Base-by-base conservation (phyloP, 2,888 invertebrate genomes). In the Scaeva pyrastri region DNA sequence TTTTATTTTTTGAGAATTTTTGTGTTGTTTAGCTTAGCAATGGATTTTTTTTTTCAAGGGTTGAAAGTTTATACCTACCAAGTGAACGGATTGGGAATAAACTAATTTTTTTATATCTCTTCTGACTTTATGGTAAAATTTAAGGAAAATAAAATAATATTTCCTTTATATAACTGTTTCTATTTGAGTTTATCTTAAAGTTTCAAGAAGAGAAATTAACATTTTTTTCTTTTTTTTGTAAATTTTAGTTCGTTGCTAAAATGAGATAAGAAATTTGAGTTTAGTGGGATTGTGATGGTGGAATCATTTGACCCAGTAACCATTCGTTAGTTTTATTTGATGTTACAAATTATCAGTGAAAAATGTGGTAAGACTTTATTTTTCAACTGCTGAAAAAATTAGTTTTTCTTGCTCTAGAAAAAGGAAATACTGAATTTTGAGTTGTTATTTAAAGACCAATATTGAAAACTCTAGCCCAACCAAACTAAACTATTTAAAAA, bases 81-180 rank as follows among this genome's bases (percentile, higher is more conserved):
- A 45, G 60, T 68, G 73, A 68, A 78, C 45, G 70, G 83, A 78
- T 83, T 83, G 74, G 11, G 70, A 68, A 64, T 70, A 58, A 74
- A 74, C 56, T 74, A 45, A 74, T 78, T 70, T 83, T 39, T 31
- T 31, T 10, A 16, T n/a, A 6, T 45, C 3, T 41, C 2, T 3
- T 56, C 31, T 79, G 62, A 64, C 83, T 83, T 83, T 79, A 11
- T 56, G 58, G 23, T 39, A 21, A 76, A 71, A 12, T n/a, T 45
- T 2, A 14, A 43, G 7, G n/a, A 43, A 43, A 41, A 43, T n/a
- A 41, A 62, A 62, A 41, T 12, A 58, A 39, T 39, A 45, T 70
- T 50, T 55, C 39, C 48, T 52, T 11, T 31, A 11, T 19, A 23
- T 41, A 12, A 14, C 19, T 31, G 4, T 12, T 23, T 55, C 26